Conservation (phyloP, 2,888 invertebrate genomes). For the Perdita meconis region DNA sequence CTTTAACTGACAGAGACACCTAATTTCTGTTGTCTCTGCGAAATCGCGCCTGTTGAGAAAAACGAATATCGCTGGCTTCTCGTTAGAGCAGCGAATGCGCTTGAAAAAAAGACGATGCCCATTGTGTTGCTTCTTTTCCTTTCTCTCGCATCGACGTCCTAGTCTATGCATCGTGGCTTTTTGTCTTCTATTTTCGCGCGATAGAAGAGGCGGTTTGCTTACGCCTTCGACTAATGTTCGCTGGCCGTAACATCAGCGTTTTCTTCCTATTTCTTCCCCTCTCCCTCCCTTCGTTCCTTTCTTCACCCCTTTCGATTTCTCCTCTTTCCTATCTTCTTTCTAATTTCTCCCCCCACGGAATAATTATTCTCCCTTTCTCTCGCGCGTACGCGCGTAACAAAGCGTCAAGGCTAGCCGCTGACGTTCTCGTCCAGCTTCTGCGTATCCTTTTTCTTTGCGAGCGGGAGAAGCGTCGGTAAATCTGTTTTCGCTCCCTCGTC, state of each 20-base stretch:
- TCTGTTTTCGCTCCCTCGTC: background rate
- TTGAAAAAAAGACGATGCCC: conserved; percentile 43
- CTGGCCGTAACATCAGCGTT: conserved; percentile 52
- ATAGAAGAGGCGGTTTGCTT: conserved; percentile 56
- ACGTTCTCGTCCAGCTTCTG: too few relatives aligned
- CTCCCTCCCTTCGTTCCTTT: conserved; percentile 16
- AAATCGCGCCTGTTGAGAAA: conserved; percentile 63
- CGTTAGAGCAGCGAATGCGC: conserved; percentile 45
- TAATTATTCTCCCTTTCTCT: conserved; percentile 11
- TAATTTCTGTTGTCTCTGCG: conserved; percentile 30
- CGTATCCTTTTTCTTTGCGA: too few relatives aligned
- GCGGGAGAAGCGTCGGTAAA: background rate
- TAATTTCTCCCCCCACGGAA: background rate
- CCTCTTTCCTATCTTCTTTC: background rate
- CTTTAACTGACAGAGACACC: conserved; percentile 34
- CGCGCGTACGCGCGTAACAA: too few relatives aligned
- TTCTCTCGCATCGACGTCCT: conserved; percentile 53
- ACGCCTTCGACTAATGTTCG: conserved; percentile 61
- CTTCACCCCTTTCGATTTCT: conserved; percentile 19
- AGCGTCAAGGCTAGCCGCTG: too few relatives aligned
- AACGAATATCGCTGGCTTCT: conserved; percentile 57
- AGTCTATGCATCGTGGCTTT: conserved; percentile 55
- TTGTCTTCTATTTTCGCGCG: conserved; percentile 43
- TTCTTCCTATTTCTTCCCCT: conserved; percentile 51
- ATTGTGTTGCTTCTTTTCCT: conserved; percentile 61